Percentiles rank a stretch among this genome's conserved stretches.
These are phyloP conservation scores for Nothocercus nigrocapillus DNA, from an alignment of 2,113 vertebrate species.

Conservation along the genomic window DNA sequence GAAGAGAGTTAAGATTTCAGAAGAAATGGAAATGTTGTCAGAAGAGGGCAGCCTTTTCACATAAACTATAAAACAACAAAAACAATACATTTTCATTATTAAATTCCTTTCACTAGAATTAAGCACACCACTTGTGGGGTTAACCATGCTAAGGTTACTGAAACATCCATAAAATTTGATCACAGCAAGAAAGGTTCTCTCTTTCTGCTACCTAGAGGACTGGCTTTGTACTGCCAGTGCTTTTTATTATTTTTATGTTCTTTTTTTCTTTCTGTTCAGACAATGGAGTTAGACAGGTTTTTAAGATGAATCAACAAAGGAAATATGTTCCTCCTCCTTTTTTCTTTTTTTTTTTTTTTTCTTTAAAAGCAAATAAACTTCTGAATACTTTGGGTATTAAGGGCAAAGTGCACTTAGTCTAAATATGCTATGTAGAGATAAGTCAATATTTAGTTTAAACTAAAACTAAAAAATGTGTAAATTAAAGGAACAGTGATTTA, in stretches of 20 bases:
- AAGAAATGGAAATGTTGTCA: slow-evolving; percentile 27
- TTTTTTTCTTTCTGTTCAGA: neutral
- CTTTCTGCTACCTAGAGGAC: neutral
- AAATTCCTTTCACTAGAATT: neutral
- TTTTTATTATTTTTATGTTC: too few species aligned
- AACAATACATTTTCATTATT: neutral
- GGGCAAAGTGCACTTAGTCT: neutral
- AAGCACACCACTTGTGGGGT: neutral
- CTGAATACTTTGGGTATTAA: neutral
- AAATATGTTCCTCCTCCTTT: neutral
- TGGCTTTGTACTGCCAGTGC: neutral
- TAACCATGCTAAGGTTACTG: neutral
- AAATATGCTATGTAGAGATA: neutral
- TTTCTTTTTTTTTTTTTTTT: neutral
- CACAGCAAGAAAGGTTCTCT: neutral
- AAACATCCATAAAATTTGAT: neutral
- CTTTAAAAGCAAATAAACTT: neutral
- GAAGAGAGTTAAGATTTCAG: neutral
- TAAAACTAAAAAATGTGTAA: neutral
- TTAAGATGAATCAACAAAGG: neutral
- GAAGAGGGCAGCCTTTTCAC: slow-evolving; percentile 74
- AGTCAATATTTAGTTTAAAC: neutral
- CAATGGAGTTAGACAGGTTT: neutral
- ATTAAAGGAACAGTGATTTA: neutral
- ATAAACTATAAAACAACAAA: slow-evolving; percentile 28